These are phyloP conservation scores for Allygus modestus DNA, from an alignment of 2,888 invertebrate genomes.

Conservation along the genomic window DNA sequence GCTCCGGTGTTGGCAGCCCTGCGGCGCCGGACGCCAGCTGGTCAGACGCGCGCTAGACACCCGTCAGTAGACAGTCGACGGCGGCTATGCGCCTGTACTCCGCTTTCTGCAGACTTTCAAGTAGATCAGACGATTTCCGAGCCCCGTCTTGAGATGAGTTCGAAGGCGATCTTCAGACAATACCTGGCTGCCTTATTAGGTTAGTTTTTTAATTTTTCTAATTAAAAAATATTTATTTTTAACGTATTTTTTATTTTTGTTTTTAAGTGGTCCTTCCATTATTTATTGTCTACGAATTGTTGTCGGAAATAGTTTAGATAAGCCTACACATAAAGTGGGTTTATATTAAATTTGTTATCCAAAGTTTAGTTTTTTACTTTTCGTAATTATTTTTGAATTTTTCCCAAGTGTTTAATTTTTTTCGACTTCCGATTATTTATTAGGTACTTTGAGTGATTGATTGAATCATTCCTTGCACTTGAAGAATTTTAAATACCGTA, in stretches of 20 bases:
- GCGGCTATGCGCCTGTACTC: constrained; percentile 45
- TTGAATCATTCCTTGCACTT: too few species aligned
- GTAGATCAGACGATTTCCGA: constrained; percentile 49
- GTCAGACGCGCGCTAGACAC: constrained; percentile 21
- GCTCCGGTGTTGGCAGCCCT: constrained; percentile 1
- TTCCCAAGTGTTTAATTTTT: too few species aligned
- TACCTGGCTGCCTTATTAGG: constrained; percentile 50
- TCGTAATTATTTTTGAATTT: too few species aligned
- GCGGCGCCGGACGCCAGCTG: constrained; percentile 6
- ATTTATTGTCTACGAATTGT: too few species aligned
- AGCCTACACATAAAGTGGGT: too few species aligned
- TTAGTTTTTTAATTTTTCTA: not conserved
- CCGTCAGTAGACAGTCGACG: not conserved
- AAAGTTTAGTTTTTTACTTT: too few species aligned
- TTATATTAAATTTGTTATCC: too few species aligned
- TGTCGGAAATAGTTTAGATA: too few species aligned
- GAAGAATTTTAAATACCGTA: too few species aligned
- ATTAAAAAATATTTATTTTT: not conserved
- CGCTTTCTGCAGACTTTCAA: constrained; percentile 10
- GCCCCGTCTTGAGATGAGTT: constrained; percentile 50
- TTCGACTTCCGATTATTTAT: too few species aligned
- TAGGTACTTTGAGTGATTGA: too few species aligned
- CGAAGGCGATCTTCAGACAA: constrained; percentile 46
- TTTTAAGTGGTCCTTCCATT: not conserved
- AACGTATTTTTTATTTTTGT: not conserved